Evolutionary conservation across 2,888 invertebrate genomes (phyloP).

Genomic region (Tachystola acroxantha): DNA sequence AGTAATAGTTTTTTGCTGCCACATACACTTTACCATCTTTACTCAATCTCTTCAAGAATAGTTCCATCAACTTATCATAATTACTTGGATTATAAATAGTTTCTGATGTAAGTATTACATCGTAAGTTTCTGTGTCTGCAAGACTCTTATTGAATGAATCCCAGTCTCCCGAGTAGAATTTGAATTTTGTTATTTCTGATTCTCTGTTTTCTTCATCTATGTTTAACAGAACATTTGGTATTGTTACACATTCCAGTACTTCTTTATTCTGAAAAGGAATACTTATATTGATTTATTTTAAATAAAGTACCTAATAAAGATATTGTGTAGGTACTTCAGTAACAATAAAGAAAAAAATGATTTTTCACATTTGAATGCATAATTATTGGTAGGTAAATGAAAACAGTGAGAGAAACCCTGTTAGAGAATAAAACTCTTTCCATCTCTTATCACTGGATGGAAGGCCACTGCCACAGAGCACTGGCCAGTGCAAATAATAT

Average conservation of each 20-base stretch:
- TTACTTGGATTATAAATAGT: conserved; percentile 93
- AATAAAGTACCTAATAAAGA: conserved; percentile 5
- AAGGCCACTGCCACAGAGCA: too few relatives aligned
- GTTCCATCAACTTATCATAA: conserved; percentile 84
- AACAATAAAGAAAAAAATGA: too few relatives aligned
- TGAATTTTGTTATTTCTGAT: conserved; percentile 51
- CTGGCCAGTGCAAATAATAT: too few relatives aligned
- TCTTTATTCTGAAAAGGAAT: conserved; percentile 86
- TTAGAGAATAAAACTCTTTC: too few relatives aligned
- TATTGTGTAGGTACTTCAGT: too few relatives aligned
- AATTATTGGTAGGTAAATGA: too few relatives aligned
- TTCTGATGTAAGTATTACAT: conserved; percentile 93
- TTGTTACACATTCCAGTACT: conserved; percentile 87
- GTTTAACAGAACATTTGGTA: conserved; percentile 88
- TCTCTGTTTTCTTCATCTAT: conserved; percentile 55
- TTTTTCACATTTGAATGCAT: too few relatives aligned
- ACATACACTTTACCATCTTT: conserved; percentile 81
- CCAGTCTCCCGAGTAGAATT: conserved; percentile 89
- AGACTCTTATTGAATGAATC: conserved; percentile 70
- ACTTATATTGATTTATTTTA: conserved; percentile 83
- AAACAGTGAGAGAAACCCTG: too few relatives aligned
- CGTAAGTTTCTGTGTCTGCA: conserved; percentile 78
- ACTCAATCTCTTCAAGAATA: conserved; percentile 81
- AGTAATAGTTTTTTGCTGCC: conserved; percentile 95
- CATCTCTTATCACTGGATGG: too few relatives aligned